Evolutionary conservation across 2,113 vertebrate species (phyloP), one percentile per base, ranked within the genome.

Genomic region (Cryptoleucopteryx plumbea): DNA sequence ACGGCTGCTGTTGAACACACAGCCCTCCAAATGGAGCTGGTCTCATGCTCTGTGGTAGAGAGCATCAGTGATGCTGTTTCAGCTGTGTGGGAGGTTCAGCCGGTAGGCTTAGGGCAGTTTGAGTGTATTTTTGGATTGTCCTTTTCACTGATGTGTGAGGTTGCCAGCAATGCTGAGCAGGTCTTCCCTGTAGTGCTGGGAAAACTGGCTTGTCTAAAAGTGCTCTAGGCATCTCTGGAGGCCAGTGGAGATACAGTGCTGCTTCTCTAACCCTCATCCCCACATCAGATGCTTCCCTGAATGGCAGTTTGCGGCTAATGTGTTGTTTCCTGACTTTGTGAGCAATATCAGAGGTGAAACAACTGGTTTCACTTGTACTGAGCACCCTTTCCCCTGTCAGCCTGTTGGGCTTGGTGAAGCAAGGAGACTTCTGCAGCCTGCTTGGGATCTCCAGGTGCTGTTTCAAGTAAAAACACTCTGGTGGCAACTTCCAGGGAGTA

Each of bases 41-140:
- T 26, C 55, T 62, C 23, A 0, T 16, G 81, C 42, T 80, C 56
- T 2, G 0, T 23, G 27, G n/a, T 14, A 7, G 56, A n/a, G 56
- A 62, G 23, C 40, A 3, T 10, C 31, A 7, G 40, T 5, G 22
- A 12, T 56, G 53, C 67, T 12, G 10, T 19, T 22, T 36, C 16
- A 29, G 48, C 62, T 42, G 34, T 3, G 50, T 29, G 63, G 58
- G 50, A 61, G 48, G 77, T 16, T 36, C 48, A 71, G 25, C 43
- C 4, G 0, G 20, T 5, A 11, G 59, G 53, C 61, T 80, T 6
- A 3, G 27, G 47, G 26, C 53, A 36, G 45, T 47, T 29, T 26
- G 78, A 40, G 50, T 15, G 7, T 32, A 4, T 18, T 52, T 59
- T 34, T 25, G 22, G 61, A 4, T 32, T 10, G 18, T 11, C 27